Evolutionary conservation across 2,797 vertebrate genomes (phyloP), one percentile per base, ranked within the genome.

Genomic region (Peromyscus aztecus): DNA sequence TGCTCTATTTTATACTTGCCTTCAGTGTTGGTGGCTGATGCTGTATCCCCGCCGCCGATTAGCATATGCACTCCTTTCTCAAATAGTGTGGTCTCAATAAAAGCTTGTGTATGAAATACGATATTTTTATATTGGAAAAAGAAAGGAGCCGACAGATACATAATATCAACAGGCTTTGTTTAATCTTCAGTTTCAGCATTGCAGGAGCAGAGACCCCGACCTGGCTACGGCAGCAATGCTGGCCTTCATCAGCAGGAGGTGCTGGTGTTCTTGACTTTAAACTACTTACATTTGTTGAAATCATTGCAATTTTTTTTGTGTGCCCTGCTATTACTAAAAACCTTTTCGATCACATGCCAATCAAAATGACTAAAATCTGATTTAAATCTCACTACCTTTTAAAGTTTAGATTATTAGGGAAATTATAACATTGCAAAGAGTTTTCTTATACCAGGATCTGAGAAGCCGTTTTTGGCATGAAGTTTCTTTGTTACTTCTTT

Each of bases 371-470:
- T 89, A 90, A 93, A 89, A 65, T 89, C 24, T 69, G 73, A 83
- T 52, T 95, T 92, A 84, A 91, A n/a, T 76, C 69, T 59, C 11
- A 59, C 73, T 81, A 46, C 82, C 19, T 95, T 91, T 86, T 85
- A 59, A 46, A 91, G 89, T 97, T 97, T 46, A 95, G 34, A 76
- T 65, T 89, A 75, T 76, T 24, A 88, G 59, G 86, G 88, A 93
- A 95, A 55, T 90, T 93, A 2, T 29, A 94, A 34, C 55, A 89
- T 12, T 96, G 87, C 23, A 94, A 83, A 89, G 31, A 80, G 61
- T 90, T 94, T 84, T 91, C 76, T 52, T 59, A 55, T 75, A 78
- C 24, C 4, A 3, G 43, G 88, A 67, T 75, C 43, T 84, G 85
- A 96, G 71, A 65, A 89, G n/a, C 14, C n/a, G 90, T 89, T 91